Conservation (phyloP, 2,888 invertebrate species). For the Belgica antarctica region DNA sequence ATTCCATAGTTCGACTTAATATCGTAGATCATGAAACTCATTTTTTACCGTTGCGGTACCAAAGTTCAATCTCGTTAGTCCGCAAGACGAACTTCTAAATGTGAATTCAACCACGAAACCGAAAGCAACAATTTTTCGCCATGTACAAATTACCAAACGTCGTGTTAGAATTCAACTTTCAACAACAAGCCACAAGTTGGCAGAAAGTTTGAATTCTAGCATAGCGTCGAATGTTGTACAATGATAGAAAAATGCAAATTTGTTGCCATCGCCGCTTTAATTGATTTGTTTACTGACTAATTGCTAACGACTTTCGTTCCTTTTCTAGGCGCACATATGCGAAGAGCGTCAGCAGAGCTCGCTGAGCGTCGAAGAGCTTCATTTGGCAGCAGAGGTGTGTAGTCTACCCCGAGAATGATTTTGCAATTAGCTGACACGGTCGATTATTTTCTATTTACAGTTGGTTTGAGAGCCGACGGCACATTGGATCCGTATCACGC, state of each 20-base stretch:
- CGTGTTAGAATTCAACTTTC: no score
- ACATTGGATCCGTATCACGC: slow-evolving; percentile 84
- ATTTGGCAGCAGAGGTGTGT: slow-evolving; percentile 60
- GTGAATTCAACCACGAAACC: slow-evolving; percentile 34
- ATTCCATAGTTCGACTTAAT: no score
- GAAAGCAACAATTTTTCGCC: neutral
- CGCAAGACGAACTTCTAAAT: no score
- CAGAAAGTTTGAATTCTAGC: neutral
- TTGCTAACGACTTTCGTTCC: slow-evolving; percentile 46
- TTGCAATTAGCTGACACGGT: neutral
- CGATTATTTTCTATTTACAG: neutral
- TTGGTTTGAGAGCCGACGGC: slow-evolving; percentile 62
- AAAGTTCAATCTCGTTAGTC: no score
- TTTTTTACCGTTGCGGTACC: no score
- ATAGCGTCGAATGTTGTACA: slow-evolving; percentile 10
- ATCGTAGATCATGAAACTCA: no score
- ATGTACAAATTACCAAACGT: no score
- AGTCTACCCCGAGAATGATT: neutral
- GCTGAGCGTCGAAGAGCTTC: slow-evolving; percentile 76
- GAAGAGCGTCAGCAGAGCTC: slow-evolving; percentile 74
- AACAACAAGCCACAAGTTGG: no score
- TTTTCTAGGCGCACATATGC: slow-evolving; percentile 69
- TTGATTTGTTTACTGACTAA: neutral
- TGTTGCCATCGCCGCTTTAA: neutral
- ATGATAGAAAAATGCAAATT: neutral